Evolutionary conservation across 2,113 vertebrate species (phyloP).

Genomic region (human): GRCh38 chr4:16856001-16856500

Average conservation of each 20-base stretch:
- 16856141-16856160: neutral
- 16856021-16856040: neutral
- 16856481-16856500: neutral
- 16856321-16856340: constrained; percentile 28
- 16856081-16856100: neutral
- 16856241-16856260: neutral
- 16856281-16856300: constrained; percentile 24
- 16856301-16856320: neutral
- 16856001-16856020: neutral
- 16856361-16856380: neutral
- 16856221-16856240: neutral
- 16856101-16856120: neutral
- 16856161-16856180: neutral
- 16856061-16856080: neutral
- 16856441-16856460: neutral
- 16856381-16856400: neutral
- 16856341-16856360: neutral
- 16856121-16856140: neutral
- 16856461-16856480: neutral
- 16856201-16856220: neutral
- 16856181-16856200: neutral
- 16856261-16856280: neutral
- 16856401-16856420: neutral
- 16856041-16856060: neutral
- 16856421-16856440: neutral